A percentile compares a stretch with the other conserved stretches of the same genome.
Conservation (phyloP, 2,888 invertebrate genomes). For the Protodeltote pygarga region DNA sequence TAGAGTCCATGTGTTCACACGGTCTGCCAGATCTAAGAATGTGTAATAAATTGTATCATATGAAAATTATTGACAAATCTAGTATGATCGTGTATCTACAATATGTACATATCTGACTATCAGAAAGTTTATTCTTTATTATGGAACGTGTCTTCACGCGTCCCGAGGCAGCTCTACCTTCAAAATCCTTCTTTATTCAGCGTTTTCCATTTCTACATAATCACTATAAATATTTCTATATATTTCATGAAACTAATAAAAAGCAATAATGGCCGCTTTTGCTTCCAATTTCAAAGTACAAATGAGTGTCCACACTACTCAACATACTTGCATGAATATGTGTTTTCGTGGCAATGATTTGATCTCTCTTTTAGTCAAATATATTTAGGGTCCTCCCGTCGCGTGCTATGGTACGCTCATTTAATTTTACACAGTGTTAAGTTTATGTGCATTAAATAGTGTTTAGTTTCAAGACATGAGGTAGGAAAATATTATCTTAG, state of each 20-base stretch:
- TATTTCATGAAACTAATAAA: constrained; percentile 35
- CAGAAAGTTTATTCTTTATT: constrained; percentile 15
- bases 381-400: constrained; percentile 84
- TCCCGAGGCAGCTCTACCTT: constrained; percentile 42
- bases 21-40: constrained; percentile 60
- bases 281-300: constrained; percentile 77
- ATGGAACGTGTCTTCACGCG: constrained; percentile 17
- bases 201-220: constrained; percentile 26
- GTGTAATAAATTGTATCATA: constrained; percentile 61
- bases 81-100: constrained; percentile 58
- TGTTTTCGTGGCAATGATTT: constrained; percentile 89
- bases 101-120: constrained; percentile 46
- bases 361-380: constrained; percentile 92
- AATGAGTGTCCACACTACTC: constrained; percentile 67
- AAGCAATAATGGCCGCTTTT: constrained; percentile 54
- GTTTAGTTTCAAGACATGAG: constrained; percentile 84
- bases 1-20: constrained; percentile 70
- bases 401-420: constrained; percentile 58
- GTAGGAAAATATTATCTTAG: constrained; percentile 85
- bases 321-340: constrained; percentile 70
- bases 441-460: constrained; percentile 70
- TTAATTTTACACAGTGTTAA: constrained; percentile 78
- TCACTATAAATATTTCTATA: constrained; percentile 23
- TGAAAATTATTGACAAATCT: constrained; percentile 52
- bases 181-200: constrained; percentile 11